Conservation (phyloP, 2,797 vertebrate genomes). For the Myioborus miniatus region DNA sequence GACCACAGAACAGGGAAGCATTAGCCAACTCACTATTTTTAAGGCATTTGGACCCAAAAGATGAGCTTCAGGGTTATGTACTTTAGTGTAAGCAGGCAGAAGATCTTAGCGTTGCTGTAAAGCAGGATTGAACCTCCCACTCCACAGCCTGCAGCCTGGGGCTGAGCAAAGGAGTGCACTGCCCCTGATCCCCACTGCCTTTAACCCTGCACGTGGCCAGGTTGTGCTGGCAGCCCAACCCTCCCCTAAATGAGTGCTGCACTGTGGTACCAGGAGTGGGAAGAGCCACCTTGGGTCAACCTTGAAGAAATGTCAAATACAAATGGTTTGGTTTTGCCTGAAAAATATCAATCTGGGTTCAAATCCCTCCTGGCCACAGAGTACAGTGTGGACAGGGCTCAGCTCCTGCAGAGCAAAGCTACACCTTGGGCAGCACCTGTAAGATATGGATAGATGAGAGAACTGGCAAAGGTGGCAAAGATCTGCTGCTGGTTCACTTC, state of each 20-base stretch:
- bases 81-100: not conserved
- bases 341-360: not conserved
- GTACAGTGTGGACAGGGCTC: not conserved
- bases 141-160: not conserved
- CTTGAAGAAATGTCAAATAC: not conserved
- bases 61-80: not conserved
- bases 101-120: not conserved
- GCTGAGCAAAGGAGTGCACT: not conserved
- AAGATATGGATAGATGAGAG: not conserved
- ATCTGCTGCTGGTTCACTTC: constrained; percentile 27
- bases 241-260: not conserved
- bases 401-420: not conserved
- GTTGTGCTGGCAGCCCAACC: not conserved
- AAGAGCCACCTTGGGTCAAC: not conserved
- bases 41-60: not conserved
- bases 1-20: not conserved
- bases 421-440: not conserved
- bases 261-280: accelerated
- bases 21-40: not conserved
- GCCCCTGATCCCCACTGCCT: not conserved
- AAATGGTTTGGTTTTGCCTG: not conserved
- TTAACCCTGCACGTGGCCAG: not conserved
- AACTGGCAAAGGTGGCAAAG: not conserved
- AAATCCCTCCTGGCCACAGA: not conserved
- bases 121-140: not conserved